These are phyloP conservation scores for Dallia pectoralis DNA, from an alignment of 2,797 vertebrate species.

Conservation along the genomic window DNA sequence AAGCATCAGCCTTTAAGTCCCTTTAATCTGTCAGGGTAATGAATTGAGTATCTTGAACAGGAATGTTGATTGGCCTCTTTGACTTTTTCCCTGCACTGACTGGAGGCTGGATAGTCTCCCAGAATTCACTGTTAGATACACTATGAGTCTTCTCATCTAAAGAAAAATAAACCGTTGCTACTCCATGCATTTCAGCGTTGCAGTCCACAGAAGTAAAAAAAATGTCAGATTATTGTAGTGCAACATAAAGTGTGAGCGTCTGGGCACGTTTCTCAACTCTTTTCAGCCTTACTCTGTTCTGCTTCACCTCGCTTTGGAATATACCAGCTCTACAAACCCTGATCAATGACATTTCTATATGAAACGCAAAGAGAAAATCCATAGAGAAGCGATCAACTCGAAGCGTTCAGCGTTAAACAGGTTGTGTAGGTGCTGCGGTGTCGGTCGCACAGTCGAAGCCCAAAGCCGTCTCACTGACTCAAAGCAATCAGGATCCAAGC, in stretches of 20 bases:
- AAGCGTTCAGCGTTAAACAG: slow-evolving; percentile 35
- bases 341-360: not conserved
- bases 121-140: not conserved
- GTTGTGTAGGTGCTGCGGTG: slow-evolving; percentile 12
- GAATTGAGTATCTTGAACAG: slow-evolving; percentile 12
- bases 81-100: slow-evolving; percentile 42
- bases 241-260: slow-evolving; percentile 41
- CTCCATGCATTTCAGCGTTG: slow-evolving; percentile 56
- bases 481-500: slow-evolving; percentile 58
- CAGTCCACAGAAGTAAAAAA: slow-evolving; percentile 14
- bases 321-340: not conserved
- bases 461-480: slow-evolving; percentile 36
- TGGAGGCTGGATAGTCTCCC: slow-evolving; percentile 47
- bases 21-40: slow-evolving; percentile 40
- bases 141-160: not conserved
- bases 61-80: slow-evolving; percentile 34
- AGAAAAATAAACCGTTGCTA: slow-evolving; percentile 37
- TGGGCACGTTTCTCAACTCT: not conserved
- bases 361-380: not conserved
- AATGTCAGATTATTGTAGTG: not conserved
- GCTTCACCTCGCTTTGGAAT: not conserved
- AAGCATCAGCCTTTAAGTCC: slow-evolving; percentile 26
- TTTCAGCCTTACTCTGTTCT: not conserved
- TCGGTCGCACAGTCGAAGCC: slow-evolving; percentile 15
- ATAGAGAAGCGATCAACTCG: slow-evolving; percentile 37